phyloP scores from a whole-genome alignment of 1,140 invertebrate genomes.

The Tetranychus cinnabarinus region DNA sequence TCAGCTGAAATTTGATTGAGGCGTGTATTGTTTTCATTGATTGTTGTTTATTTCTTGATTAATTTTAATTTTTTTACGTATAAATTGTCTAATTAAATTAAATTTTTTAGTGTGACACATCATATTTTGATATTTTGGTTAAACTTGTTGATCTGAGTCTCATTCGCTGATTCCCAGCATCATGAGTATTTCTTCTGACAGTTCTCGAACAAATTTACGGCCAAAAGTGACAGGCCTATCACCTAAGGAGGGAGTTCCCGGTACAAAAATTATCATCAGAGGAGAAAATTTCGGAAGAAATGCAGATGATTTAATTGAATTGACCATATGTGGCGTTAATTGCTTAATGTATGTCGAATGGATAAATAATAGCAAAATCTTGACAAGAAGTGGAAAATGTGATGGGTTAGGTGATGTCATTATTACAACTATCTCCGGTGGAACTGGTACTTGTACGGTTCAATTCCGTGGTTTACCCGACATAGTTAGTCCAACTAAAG shows the following conservation, averaged over 20 bases:
- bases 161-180: too few relatives aligned
- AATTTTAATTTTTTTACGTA: too few relatives aligned
- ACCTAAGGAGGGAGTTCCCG: constrained; percentile 89
- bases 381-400: constrained; percentile 73
- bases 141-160: too few relatives aligned
- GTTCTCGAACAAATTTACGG: neutral
- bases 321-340: constrained; percentile 85
- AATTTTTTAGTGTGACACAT: too few relatives aligned
- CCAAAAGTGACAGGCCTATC: constrained; percentile 75
- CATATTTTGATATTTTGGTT: too few relatives aligned
- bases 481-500: constrained; percentile 70
- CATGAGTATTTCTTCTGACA: too few relatives aligned
- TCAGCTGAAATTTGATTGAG: neutral
- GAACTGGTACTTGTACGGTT: constrained; percentile 75
- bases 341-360: constrained; percentile 86
- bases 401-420: constrained; percentile 90
- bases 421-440: constrained; percentile 66
- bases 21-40: neutral
- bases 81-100: too few relatives aligned
- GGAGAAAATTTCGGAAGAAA: constrained; percentile 79
- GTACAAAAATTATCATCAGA: constrained; percentile 78
- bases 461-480: constrained; percentile 49
- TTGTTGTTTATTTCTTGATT: too few relatives aligned
- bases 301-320: constrained; percentile 58
- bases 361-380: constrained; percentile 90